A percentile compares a stretch with the other conserved stretches of the same genome.
Evolutionary conservation across 2,888 invertebrate genomes (phyloP).

Genomic region (Cyclophora albipunctata): DNA sequence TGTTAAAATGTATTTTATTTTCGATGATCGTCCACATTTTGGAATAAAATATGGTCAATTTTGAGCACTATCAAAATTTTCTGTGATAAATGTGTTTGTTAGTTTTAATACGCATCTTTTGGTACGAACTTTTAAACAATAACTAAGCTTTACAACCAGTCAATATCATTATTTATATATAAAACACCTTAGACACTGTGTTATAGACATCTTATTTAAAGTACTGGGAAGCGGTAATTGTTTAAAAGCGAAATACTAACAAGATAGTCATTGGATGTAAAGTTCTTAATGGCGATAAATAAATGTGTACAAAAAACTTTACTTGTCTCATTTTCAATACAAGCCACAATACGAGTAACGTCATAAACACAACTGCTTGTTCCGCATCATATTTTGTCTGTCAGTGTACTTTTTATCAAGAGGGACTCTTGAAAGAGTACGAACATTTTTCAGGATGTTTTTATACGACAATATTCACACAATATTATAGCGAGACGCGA

Average conservation of each 20-base stretch:
- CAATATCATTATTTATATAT: too few relatives aligned
- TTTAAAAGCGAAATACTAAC: conserved; percentile 4
- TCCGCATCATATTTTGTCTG: background rate
- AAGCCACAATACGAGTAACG: too few relatives aligned
- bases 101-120: conserved; percentile 45
- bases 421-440: background rate
- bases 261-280: conserved; percentile 54
- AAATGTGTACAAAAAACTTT: conserved; percentile 45
- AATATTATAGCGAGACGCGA: conserved; percentile 32
- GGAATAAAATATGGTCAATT: conserved; percentile 61
- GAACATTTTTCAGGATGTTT: conserved; percentile 14
- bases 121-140: background rate
- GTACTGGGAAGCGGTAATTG: background rate
- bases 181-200: too few relatives aligned
- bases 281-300: conserved; percentile 62
- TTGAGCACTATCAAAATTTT: conserved; percentile 71
- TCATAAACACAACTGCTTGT: too few relatives aligned
- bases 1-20: conserved; percentile 1
- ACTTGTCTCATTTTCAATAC: too few relatives aligned
- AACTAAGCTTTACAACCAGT: too few relatives aligned
- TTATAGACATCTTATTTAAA: too few relatives aligned
- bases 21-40: conserved; percentile 53
- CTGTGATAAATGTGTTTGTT: conserved; percentile 71
- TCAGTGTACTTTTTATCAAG: conserved; percentile 6
- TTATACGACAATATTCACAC: conserved; percentile 26